A percentile compares a stretch with the other conserved stretches of the same genome.
These are phyloP conservation scores for Nemapogon koenigi DNA, from an alignment of 2,888 invertebrate species.

Conservation along the genomic window DNA sequence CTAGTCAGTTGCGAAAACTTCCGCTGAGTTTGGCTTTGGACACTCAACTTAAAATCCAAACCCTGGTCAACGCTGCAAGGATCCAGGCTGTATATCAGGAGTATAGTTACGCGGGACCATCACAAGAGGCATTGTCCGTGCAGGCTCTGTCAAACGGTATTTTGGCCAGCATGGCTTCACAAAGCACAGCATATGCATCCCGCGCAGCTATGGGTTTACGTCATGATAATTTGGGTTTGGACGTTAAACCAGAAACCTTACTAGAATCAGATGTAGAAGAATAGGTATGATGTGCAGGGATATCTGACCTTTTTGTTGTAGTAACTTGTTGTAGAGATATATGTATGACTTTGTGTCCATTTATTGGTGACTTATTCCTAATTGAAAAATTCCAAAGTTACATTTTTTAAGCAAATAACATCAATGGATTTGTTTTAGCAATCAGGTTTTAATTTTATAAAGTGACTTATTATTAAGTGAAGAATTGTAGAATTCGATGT, in stretches of 20 bases:
- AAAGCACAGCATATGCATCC: slow-evolving; percentile 32
- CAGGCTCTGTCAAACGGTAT: slow-evolving; percentile 56
- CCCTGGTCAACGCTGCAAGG: slow-evolving; percentile 48
- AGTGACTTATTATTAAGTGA: too few species aligned
- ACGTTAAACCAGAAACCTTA: slow-evolving; percentile 44
- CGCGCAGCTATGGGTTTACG: slow-evolving; percentile 32
- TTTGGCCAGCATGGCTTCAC: slow-evolving; percentile 47
- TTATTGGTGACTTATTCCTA: too few species aligned
- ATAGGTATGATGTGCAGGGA: slow-evolving; percentile 21
- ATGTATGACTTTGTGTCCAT: too few species aligned
- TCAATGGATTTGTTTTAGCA: too few species aligned
- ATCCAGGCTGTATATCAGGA: slow-evolving; percentile 58
- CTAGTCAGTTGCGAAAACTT: slow-evolving; percentile 51
- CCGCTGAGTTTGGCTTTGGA: slow-evolving; percentile 51
- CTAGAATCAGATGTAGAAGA: slow-evolving; percentile 49
- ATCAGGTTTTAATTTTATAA: too few species aligned
- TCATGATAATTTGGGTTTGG: slow-evolving; percentile 44
- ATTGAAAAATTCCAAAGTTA: too few species aligned
- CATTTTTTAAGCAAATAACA: too few species aligned
- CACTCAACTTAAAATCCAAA: slow-evolving; percentile 54
- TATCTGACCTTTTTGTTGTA: too few species aligned
- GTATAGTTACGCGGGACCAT: slow-evolving; percentile 54
- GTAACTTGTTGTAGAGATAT: too few species aligned
- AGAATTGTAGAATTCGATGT: too few species aligned
- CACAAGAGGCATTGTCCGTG: slow-evolving; percentile 50